Percentiles rank a stretch among this genome's conserved stretches.
phyloP scores from a whole-genome alignment of 2,888 invertebrate genomes.

The Hofmannophila pseudospretella region DNA sequence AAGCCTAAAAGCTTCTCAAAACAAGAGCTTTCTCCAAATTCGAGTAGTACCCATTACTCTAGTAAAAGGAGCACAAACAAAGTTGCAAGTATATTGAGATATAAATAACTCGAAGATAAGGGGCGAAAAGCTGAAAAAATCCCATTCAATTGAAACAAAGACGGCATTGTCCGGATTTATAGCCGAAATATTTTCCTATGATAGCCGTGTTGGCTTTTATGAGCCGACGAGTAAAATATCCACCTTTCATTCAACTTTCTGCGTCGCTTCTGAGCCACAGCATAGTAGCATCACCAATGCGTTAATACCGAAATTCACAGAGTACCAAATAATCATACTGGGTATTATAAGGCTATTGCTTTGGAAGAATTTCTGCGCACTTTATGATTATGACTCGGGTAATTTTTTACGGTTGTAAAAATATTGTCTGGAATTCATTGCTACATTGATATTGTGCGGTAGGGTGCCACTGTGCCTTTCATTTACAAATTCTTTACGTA shows the following conservation, averaged over 20 bases:
- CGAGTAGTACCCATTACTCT: too few species aligned
- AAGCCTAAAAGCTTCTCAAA: too few species aligned
- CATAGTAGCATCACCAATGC: too few species aligned
- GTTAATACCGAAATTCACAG: background rate
- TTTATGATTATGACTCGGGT: background rate
- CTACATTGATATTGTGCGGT: too few species aligned
- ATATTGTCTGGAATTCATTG: too few species aligned
- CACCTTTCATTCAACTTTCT: background rate
- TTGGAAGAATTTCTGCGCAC: background rate
- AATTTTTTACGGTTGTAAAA: background rate
- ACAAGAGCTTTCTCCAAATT: too few species aligned
- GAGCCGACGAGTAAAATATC: background rate
- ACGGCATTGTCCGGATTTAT: background rate
- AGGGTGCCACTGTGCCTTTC: too few species aligned
- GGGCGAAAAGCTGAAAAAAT: background rate
- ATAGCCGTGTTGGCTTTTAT: background rate
- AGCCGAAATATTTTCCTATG: background rate
- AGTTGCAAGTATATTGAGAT: background rate
- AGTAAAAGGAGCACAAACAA: too few species aligned
- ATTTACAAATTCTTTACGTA: too few species aligned
- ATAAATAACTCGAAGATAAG: background rate
- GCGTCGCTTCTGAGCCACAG: background rate
- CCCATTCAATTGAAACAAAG: slow-evolving; percentile 3
- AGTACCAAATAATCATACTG: background rate
- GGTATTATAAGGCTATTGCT: background rate